A percentile compares a stretch with the other conserved stretches of the same genome.
These are phyloP conservation scores for Saturnia pavonia DNA, from an alignment of 2,888 invertebrate genomes.

Conservation along the genomic window DNA sequence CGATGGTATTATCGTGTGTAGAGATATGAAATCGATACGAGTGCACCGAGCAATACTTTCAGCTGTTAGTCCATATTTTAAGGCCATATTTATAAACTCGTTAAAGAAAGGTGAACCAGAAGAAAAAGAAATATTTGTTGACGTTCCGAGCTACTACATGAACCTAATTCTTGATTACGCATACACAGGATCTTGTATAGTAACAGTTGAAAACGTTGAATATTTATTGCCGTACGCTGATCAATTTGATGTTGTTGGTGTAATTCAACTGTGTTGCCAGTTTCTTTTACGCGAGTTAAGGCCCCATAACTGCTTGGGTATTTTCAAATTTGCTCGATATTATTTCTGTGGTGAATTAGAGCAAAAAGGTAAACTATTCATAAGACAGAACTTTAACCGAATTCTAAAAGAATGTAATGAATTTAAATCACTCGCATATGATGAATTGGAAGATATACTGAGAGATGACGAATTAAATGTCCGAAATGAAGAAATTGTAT, in stretches of 20 bases:
- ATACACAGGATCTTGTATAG: conserved; percentile 85
- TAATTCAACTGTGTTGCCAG: conserved; percentile 86
- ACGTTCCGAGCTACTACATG: conserved; percentile 83
- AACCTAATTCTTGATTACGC: conserved; percentile 87
- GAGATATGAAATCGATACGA: conserved; percentile 82
- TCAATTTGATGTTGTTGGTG: conserved; percentile 87
- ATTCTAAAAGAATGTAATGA: conserved; percentile 84
- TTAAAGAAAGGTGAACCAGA: conserved; percentile 83
- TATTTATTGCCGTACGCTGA: conserved; percentile 86
- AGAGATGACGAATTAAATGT: conserved; percentile 88
- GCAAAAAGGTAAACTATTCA: conserved; percentile 81
- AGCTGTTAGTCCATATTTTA: conserved; percentile 88
- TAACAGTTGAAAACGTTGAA: conserved; percentile 86
- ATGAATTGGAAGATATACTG: conserved; percentile 84
- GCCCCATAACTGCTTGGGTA: conserved; percentile 87
- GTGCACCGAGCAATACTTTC: conserved; percentile 87
- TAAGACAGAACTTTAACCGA: conserved; percentile 82
- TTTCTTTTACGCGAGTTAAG: conserved; percentile 84
- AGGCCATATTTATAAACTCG: conserved; percentile 86
- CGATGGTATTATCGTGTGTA: conserved; percentile 86
- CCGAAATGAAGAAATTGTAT: conserved; percentile 87
- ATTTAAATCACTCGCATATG: conserved; percentile 81
- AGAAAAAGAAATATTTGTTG: conserved; percentile 82
- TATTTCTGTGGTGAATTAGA: conserved; percentile 87
- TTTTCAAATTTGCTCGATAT: conserved; percentile 85